Evolutionary conservation across 2,113 vertebrate species (phyloP).

Genomic region (Phylloscopus trochilus): DNA sequence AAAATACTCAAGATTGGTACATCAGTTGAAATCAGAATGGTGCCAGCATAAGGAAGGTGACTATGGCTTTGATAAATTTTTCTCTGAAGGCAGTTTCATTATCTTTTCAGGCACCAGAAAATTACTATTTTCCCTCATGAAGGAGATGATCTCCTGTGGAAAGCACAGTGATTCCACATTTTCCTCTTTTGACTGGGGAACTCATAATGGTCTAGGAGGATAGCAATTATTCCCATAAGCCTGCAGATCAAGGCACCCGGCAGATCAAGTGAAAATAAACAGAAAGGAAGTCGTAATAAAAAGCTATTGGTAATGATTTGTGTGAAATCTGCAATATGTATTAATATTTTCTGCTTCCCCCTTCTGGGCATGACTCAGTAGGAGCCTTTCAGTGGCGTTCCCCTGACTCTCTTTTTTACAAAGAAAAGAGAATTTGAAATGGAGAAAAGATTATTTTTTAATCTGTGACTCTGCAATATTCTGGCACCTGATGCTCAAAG

Average conservation of each 20-base stretch:
- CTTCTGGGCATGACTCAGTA: neutral
- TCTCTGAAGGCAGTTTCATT: conserved; percentile 31
- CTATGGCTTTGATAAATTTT: conserved; percentile 19
- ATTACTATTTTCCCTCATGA: conserved; percentile 3
- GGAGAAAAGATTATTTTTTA: conserved; percentile 42
- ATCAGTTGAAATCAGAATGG: neutral
- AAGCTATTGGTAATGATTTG: conserved; percentile 43
- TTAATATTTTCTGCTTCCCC: conserved; percentile 16
- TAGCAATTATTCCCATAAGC: conserved; percentile 34
- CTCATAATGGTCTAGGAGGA: conserved; percentile 55
- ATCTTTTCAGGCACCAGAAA: conserved; percentile 15
- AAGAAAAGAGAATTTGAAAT: conserved; percentile 47
- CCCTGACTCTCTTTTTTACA: neutral
- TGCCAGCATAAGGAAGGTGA: neutral
- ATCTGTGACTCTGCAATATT: conserved; percentile 15
- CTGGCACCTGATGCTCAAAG: conserved; percentile 11
- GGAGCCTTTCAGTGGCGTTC: neutral
- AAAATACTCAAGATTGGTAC: neutral
- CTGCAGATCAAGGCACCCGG: conserved; percentile 24
- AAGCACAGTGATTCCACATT: neutral
- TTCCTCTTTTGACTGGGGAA: conserved; percentile 21
- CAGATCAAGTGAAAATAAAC: conserved; percentile 54
- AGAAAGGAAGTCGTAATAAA: conserved; percentile 47
- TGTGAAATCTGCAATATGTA: conserved; percentile 8
- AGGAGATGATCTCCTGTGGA: neutral